Conservation (phyloP, 2,797 vertebrate genomes). For the Bucorvus abyssinicus region DNA sequence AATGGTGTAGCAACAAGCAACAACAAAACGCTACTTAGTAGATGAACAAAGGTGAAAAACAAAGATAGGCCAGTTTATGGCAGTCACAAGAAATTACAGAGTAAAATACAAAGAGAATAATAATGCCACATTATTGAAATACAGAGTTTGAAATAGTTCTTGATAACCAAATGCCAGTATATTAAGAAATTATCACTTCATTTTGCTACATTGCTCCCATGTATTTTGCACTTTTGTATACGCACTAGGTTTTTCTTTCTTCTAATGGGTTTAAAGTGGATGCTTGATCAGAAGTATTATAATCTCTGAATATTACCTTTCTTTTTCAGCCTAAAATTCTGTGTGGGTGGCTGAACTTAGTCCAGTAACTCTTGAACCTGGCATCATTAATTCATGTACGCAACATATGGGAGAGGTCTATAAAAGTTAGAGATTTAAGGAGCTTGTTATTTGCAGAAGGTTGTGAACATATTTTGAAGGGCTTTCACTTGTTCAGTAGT, state of each 20-base stretch:
- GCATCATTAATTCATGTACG: not conserved
- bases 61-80: not conserved
- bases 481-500: not conserved
- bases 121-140: not conserved
- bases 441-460: not conserved
- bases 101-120: not conserved
- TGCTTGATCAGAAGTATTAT: not conserved
- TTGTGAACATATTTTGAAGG: not conserved
- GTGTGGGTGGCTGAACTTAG: not conserved
- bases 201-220: not conserved
- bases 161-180: not conserved
- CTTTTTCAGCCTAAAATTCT: not conserved
- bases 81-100: not conserved
- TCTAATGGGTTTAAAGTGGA: not conserved
- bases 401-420: not conserved
- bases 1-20: not conserved
- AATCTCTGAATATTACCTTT: not conserved
- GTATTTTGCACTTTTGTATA: not conserved
- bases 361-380: not conserved
- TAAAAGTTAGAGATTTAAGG: not conserved
- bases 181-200: not conserved
- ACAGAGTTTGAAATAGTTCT: not conserved
- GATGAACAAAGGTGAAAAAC: not conserved
- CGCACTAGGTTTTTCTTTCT: not conserved
- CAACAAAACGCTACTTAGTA: not conserved